These are phyloP conservation scores for Bufotes viridis DNA, from an alignment of 2,797 vertebrate species.

Conservation along the genomic window DNA sequence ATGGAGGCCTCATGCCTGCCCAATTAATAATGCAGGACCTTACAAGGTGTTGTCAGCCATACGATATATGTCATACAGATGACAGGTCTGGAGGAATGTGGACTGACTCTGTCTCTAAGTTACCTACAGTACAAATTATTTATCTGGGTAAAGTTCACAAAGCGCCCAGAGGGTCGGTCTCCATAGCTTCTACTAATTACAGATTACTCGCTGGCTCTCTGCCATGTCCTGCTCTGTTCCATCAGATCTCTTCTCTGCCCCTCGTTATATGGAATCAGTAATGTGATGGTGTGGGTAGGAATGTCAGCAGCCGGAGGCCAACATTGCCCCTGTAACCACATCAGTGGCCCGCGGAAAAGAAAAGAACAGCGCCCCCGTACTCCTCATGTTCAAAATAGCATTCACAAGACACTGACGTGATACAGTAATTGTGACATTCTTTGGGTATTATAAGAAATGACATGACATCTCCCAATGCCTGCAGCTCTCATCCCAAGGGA, in stretches of 20 bases:
- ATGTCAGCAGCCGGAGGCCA: background rate
- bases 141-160: background rate
- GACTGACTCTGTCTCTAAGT: background rate
- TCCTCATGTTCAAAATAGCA: background rate
- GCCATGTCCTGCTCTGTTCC: background rate
- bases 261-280: background rate
- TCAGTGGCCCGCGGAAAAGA: background rate
- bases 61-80: background rate
- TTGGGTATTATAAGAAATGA: background rate
- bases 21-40: conserved; percentile 16
- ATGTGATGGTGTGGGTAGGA: background rate
- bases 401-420: background rate
- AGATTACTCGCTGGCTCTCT: conserved; percentile 5
- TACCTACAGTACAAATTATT: conserved; percentile 17
- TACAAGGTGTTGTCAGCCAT: conserved; percentile 5
- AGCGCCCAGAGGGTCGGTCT: conserved; percentile 27
- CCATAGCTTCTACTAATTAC: conserved; percentile 24
- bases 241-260: conserved; percentile 22
- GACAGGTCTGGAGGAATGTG: background rate
- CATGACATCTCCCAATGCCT: background rate
- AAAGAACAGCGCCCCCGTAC: background rate
- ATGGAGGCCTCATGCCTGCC: background rate
- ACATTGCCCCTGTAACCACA: background rate
- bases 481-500: background rate
- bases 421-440: conserved; percentile 5